These are phyloP conservation scores for Ceratotherium simum DNA, from an alignment of 2,113 vertebrate species.

Conservation along the genomic window DNA sequence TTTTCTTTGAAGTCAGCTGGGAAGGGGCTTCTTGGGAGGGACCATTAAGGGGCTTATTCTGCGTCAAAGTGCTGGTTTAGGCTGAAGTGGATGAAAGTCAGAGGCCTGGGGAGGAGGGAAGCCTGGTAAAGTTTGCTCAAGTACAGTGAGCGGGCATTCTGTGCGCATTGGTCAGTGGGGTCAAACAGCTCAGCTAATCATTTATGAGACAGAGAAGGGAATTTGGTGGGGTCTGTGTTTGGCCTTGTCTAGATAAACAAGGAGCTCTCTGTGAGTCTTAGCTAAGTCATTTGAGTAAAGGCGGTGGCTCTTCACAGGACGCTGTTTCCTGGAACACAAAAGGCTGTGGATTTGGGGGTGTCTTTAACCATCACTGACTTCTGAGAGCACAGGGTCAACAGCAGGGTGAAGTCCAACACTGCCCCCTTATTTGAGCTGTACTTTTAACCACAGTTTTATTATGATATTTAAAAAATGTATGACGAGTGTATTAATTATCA, in stretches of 20 bases:
- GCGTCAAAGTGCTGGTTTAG: background rate
- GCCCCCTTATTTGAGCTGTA: background rate
- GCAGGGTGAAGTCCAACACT: background rate
- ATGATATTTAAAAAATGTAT: background rate
- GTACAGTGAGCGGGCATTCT: background rate
- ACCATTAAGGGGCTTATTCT: background rate
- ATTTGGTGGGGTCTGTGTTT: background rate
- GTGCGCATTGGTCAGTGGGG: background rate
- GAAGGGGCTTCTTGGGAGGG: background rate
- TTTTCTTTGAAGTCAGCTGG: background rate
- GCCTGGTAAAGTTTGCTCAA: background rate
- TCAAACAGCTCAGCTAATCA: background rate
- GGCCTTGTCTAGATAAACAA: background rate
- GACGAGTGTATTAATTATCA: background rate
- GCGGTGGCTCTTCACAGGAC: background rate
- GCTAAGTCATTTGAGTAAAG: background rate
- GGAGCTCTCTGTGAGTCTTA: background rate
- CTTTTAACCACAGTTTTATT: background rate
- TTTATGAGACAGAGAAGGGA: background rate
- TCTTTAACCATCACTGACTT: background rate
- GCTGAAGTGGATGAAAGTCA: background rate
- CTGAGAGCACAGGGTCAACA: background rate
- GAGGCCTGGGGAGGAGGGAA: background rate
- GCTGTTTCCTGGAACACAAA: background rate
- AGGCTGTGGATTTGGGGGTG: background rate